phyloP scores from a whole-genome alignment of 2,888 invertebrate genomes.

The Folsomia candida region DNA sequence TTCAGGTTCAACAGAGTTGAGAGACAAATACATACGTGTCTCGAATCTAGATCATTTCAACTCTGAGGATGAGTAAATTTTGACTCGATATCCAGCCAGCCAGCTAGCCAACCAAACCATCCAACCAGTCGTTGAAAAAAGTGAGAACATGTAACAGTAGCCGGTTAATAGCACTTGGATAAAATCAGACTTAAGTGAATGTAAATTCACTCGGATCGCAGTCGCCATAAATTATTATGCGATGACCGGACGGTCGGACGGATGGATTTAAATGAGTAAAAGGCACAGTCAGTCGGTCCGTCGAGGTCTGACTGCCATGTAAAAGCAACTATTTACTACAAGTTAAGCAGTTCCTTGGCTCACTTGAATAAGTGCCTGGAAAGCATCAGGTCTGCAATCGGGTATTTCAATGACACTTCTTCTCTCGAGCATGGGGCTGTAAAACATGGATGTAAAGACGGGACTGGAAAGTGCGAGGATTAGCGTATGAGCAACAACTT shows the following conservation, averaged over 20 bases:
- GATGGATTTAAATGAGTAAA: slow-evolving; percentile 1
- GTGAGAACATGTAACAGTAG: background rate
- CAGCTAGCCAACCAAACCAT: background rate
- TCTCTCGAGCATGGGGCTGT: slow-evolving; percentile 26
- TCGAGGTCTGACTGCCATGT: background rate
- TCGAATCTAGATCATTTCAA: background rate
- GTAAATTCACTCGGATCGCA: background rate
- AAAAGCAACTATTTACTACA: background rate
- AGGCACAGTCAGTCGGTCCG: slow-evolving; percentile 14
- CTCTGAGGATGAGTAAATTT: background rate
- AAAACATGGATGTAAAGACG: slow-evolving; percentile 47
- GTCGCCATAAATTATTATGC: background rate
- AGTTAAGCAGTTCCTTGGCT: background rate
- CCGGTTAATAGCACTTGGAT: background rate
- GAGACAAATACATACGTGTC: background rate
- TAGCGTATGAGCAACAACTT: slow-evolving; percentile 39
- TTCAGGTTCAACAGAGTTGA: background rate
- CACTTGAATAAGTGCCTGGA: slow-evolving; percentile 37
- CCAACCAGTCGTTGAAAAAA: background rate
- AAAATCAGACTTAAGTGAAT: background rate
- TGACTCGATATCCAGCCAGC: too few relatives aligned
- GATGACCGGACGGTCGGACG: background rate
- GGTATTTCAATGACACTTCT: slow-evolving; percentile 30
- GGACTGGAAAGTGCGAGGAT: slow-evolving; percentile 42
- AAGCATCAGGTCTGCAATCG: slow-evolving; percentile 38